Evolutionary conservation across 1,140 invertebrate genomes (phyloP).

Genomic region (Orchestia grillus): DNA sequence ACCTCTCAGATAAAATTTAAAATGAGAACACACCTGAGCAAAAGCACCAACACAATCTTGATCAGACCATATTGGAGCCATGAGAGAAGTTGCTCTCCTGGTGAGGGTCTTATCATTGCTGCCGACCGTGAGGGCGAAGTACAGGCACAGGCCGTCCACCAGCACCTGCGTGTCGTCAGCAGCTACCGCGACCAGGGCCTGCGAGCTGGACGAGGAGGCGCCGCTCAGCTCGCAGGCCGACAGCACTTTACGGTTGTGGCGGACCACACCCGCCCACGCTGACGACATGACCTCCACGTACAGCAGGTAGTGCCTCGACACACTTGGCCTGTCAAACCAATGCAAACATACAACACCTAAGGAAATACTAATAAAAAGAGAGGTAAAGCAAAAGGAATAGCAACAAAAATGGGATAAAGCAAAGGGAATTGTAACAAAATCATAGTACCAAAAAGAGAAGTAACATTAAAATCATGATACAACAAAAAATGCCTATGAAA

Average conservation of each 20-base stretch:
- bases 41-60: not conserved
- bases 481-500: no score
- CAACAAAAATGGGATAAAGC: no score
- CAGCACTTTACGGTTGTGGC: slow-evolving; percentile 4
- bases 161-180: not conserved
- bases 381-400: no score
- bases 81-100: slow-evolving; percentile 15
- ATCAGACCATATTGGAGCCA: not conserved
- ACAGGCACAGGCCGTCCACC: not conserved
- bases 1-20: no score
- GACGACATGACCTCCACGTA: not conserved
- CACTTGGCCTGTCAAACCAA: not conserved
- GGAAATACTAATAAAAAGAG: no score
- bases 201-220: not conserved
- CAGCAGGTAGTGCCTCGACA: not conserved
- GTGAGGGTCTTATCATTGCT: not conserved
- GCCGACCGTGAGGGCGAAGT: not conserved
- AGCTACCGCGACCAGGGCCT: not conserved
- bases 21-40: not conserved
- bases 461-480: no score
- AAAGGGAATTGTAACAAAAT: no score
- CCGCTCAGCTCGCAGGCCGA: not conserved
- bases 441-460: no score
- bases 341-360: not conserved
- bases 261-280: not conserved